Evolutionary conservation across 2,888 invertebrate genomes (phyloP).

Genomic region (Watsonalla binaria): DNA sequence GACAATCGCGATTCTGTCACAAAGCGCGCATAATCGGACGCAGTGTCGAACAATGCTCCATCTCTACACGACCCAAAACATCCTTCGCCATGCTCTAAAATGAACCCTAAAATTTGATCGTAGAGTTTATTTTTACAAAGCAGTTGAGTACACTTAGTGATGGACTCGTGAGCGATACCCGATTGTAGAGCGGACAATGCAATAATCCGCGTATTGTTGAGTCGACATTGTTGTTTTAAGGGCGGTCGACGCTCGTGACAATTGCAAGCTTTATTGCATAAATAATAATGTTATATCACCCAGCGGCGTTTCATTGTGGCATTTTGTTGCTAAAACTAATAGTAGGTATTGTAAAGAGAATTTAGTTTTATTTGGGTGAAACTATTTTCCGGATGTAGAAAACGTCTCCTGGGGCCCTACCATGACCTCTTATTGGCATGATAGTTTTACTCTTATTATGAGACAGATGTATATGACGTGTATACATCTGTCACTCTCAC

Average conservation of each 20-base stretch:
- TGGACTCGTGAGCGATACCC: conserved; percentile 50
- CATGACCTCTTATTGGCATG: too few relatives aligned
- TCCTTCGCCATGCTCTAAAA: conserved; percentile 11
- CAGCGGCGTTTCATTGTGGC: conserved; percentile 63
- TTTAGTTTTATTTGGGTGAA: conserved; percentile 22
- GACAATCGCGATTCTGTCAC: conserved; percentile 77
- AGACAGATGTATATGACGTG: too few relatives aligned
- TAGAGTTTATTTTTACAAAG: conserved; percentile 13
- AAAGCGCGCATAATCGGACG: conserved; percentile 75
- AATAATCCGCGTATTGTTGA: conserved; percentile 78
- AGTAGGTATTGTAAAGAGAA: conserved; percentile 20
- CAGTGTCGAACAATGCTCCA: conserved; percentile 49
- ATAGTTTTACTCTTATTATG: too few relatives aligned
- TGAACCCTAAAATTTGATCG: conserved; percentile 17
- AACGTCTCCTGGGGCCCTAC: too few relatives aligned
- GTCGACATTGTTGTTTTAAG: conserved; percentile 79
- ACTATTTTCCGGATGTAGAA: background rate
- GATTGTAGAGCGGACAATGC: conserved; percentile 77
- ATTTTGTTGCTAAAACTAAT: conserved; percentile 53
- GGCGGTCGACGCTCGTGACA: conserved; percentile 69
- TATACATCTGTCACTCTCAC: too few relatives aligned
- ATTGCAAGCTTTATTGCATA: conserved; percentile 77
- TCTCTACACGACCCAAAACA: conserved; percentile 42
- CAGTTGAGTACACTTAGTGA: conserved; percentile 36
- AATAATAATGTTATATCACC: conserved; percentile 76